A percentile compares a stretch with the other conserved stretches of the same genome.
Evolutionary conservation across 2,113 vertebrate species (phyloP).

Genomic region (Engystomops pustulosus): DNA sequence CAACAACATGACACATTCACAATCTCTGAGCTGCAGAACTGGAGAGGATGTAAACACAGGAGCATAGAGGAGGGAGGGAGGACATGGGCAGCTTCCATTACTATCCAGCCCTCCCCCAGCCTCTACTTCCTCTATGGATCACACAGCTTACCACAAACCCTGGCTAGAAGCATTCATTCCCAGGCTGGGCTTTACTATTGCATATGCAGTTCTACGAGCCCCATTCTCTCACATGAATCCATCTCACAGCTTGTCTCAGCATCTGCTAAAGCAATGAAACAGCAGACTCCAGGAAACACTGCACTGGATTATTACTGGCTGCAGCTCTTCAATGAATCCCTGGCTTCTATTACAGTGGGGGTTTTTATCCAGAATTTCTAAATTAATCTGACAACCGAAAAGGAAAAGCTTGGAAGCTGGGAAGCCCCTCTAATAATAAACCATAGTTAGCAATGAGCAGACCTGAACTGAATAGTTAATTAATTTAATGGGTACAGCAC

Average conservation of each 20-base stretch:
- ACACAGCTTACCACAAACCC: not conserved
- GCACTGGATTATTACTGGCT: not conserved
- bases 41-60: not conserved
- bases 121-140: conserved; percentile 26
- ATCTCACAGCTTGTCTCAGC: conserved; percentile 17
- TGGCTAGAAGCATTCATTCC: not conserved
- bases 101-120: conserved; percentile 7
- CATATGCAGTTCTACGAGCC: too few relatives aligned
- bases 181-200: too few relatives aligned
- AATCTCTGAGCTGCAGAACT: not conserved
- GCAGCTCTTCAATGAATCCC: not conserved
- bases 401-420: too few relatives aligned
- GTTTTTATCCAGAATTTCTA: not conserved
- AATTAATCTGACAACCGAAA: not conserved
- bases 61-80: not conserved
- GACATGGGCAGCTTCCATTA: not conserved
- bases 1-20: not conserved
- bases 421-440: too few relatives aligned
- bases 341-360: conserved; percentile 4
- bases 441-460: too few relatives aligned
- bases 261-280: not conserved
- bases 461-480: too few relatives aligned
- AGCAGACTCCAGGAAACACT: not conserved
- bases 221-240: conserved; percentile 20
- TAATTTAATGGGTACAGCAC: too few relatives aligned